Evolutionary conservation across 2,113 vertebrate species (phyloP).

Genomic region (Trichechus manatus): DNA sequence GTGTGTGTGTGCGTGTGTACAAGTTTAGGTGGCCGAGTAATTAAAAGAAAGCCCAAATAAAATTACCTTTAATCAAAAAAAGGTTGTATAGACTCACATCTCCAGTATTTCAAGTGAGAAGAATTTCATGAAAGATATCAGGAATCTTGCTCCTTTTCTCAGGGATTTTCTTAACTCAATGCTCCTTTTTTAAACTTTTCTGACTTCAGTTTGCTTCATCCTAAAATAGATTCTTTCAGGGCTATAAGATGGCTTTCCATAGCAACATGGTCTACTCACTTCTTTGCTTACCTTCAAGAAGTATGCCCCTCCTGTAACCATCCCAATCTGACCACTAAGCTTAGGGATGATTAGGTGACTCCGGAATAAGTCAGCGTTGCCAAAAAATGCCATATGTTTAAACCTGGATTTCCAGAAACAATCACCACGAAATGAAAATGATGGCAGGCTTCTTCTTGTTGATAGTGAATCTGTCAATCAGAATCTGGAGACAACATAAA

Average conservation of each 20-base stretch:
- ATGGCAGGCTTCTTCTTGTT: no score
- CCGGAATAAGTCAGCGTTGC: neutral
- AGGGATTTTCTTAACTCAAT: neutral
- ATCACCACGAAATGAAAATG: no score
- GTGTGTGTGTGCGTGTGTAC: neutral
- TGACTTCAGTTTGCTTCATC: neutral
- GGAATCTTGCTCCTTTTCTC: neutral
- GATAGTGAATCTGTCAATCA: no score
- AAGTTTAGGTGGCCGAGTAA: neutral
- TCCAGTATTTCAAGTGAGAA: neutral
- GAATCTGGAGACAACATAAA: neutral
- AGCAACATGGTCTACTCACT: neutral
- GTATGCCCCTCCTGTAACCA: rapidly evolving
- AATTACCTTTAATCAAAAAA: neutral
- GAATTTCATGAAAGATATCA: neutral
- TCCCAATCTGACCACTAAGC: neutral
- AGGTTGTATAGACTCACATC: neutral
- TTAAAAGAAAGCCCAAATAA: neutral
- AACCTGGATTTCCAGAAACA: neutral
- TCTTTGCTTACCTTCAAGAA: neutral
- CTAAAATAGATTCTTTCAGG: neutral
- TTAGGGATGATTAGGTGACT: neutral
- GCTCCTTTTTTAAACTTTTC: neutral
- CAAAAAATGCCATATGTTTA: neutral
- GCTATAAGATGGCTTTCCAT: neutral